A percentile compares a stretch with the other conserved stretches of the same genome.
Conservation (phyloP, 2,113 vertebrate species). For the Hippoglossus stenolepis region DNA sequence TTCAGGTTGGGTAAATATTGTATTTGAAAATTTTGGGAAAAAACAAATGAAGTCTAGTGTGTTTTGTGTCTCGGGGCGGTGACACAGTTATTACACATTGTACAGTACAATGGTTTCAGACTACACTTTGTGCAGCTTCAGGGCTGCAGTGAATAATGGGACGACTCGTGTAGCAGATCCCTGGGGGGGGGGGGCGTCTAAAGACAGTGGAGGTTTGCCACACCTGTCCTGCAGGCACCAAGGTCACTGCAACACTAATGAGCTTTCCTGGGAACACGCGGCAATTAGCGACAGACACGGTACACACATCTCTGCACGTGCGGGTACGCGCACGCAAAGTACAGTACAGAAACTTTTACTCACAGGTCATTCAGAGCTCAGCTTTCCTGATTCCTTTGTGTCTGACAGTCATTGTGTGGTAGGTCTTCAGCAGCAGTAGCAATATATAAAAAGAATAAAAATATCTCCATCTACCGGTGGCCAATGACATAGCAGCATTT, state of each 20-base stretch:
- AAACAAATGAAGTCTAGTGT: background rate
- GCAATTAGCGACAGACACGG: slow-evolving; percentile 18
- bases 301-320: slow-evolving; percentile 25
- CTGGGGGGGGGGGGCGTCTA: slow-evolving; percentile 22
- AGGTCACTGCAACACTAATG: slow-evolving; percentile 38
- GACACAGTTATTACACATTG: slow-evolving; percentile 34
- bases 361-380: slow-evolving; percentile 19
- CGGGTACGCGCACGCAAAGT: background rate
- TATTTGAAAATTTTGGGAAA: background rate
- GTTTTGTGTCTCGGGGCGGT: slow-evolving; percentile 20
- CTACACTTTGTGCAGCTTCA: slow-evolving; percentile 29
- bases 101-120: slow-evolving; percentile 20
- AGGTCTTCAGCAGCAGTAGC: slow-evolving; percentile 39
- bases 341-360: background rate
- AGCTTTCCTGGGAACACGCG: slow-evolving; percentile 40
- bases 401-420: slow-evolving; percentile 31
- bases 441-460: slow-evolving; percentile 45
- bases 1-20: background rate
- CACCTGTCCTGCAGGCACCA: slow-evolving; percentile 51
- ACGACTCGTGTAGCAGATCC: slow-evolving; percentile 23
- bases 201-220: slow-evolving; percentile 37
- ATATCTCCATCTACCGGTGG: slow-evolving; percentile 64
- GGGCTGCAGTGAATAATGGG: slow-evolving; percentile 33
- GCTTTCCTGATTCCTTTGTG: slow-evolving; percentile 19
- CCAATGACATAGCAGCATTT: slow-evolving; percentile 63